Evolutionary conservation across 2,113 vertebrate species (phyloP).

Genomic region (Cephalopholis sonnerati): DNA sequence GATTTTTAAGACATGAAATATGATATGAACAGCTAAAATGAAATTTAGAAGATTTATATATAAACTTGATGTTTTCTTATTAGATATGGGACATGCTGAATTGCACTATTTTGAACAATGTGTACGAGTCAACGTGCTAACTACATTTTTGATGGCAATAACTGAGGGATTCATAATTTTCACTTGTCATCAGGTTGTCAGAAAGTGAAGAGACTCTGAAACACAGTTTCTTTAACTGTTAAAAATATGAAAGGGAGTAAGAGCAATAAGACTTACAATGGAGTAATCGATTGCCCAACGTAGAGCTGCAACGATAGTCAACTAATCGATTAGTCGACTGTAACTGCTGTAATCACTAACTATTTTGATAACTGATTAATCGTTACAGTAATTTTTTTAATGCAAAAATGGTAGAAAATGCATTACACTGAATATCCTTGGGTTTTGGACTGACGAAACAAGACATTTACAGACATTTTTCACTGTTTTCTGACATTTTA

Average conservation of each 20-base stretch:
- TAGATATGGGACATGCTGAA: not conserved
- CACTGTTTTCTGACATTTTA: too few species aligned
- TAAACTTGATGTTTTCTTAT: slow-evolving; percentile 26
- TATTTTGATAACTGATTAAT: too few species aligned
- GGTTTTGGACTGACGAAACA: too few species aligned
- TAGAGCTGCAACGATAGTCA: too few species aligned
- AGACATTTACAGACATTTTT: too few species aligned
- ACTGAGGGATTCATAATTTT: not conserved
- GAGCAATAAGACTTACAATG: not conserved
- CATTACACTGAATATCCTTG: too few species aligned
- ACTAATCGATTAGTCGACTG: too few species aligned
- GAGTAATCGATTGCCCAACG: not conserved
- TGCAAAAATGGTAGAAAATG: too few species aligned
- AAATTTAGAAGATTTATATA: slow-evolving; percentile 23
- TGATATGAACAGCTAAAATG: slow-evolving; percentile 48
- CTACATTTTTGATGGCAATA: not conserved
- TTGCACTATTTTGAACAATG: slow-evolving; percentile 4
- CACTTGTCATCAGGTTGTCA: slow-evolving; percentile 14
- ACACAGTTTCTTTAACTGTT: not conserved
- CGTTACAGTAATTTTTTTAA: too few species aligned
- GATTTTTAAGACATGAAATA: slow-evolving; percentile 53
- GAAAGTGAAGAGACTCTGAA: not conserved
- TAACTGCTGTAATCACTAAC: too few species aligned
- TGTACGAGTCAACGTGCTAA: not conserved
- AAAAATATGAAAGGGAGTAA: not conserved